Base-by-base conservation (phyloP, 2,797 vertebrate genomes). In the Gymnoscopelus microlampas region DNA sequence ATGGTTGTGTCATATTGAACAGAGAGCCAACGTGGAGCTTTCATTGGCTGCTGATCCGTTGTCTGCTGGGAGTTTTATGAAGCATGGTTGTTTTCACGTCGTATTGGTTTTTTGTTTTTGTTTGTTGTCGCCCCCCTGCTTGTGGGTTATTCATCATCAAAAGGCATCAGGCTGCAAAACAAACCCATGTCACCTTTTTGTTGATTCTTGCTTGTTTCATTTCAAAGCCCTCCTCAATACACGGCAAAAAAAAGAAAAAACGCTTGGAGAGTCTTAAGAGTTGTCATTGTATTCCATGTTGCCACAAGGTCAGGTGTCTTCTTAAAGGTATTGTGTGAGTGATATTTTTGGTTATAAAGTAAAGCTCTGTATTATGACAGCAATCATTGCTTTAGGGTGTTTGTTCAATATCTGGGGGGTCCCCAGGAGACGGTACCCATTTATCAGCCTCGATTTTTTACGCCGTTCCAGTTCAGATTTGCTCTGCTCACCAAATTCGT, bases 41-140 rank as follows among this genome's bases (percentile, higher is more conserved):
- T 59, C 56, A 68, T 67, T 65, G 78, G 87, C 86, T 85, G 83
- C 78, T 80, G 65, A 76, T 71, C 77, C 84, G 71, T 80, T 76
- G 82, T 88, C 76, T 79, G 80, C 84, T 47, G 23, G 57, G 2
- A 69, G 66, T 81, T 79, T 78, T 57, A 65, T 79, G 73, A 81
- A 76, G 87, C 86, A 89, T 88, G 85, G 60, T 73, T 76, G 77
- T 79, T 79, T 67, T 55, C 67, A 74, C 75, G 61, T 73, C n/a
- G 67, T 62, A 69, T 78, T 58, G 66, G 50, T n/a, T n/a, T 29
- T 78, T 58, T 66, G 50, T n/a, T n/a, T 29, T 24, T 60, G 81
- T 74, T 81, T 51, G 12, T 69, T 76, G 74, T 64, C 39, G 53
- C 71, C 74, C 70, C 66, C 68, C 26, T n/a, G 0, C 61, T 66